Conservation (phyloP, 2,888 invertebrate genomes). For the Meteorus cinctellus region DNA sequence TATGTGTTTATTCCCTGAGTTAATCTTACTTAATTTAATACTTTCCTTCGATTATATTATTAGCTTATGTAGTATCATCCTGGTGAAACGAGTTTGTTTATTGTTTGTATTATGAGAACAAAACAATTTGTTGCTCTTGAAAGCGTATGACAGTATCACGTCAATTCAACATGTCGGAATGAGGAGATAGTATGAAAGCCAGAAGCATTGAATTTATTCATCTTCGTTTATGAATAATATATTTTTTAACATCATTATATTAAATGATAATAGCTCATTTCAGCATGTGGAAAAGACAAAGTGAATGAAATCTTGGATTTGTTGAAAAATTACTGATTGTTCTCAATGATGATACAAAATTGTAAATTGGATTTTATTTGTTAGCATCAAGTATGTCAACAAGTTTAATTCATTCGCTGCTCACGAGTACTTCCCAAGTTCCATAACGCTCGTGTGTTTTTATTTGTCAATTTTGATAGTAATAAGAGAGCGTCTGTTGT, state of each 20-base stretch:
- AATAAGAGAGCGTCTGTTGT: neutral
- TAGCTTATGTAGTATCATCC: too few relatives aligned
- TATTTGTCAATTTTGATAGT: neutral
- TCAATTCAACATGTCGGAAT: too few relatives aligned
- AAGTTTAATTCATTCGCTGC: neutral
- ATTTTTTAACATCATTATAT: too few relatives aligned
- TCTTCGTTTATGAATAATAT: too few relatives aligned
- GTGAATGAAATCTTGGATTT: too few relatives aligned
- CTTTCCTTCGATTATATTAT: too few relatives aligned
- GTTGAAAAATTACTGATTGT: neutral
- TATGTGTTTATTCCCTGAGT: constrained; percentile 2
- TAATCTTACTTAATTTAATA: too few relatives aligned
- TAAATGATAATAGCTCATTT: too few relatives aligned
- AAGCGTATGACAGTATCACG: constrained; percentile 9
- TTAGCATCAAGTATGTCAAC: neutral
- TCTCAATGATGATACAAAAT: neutral
- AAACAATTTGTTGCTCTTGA: constrained; percentile 12
- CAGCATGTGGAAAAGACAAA: too few relatives aligned
- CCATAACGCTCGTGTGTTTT: neutral
- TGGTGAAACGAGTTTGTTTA: neutral
- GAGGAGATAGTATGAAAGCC: too few relatives aligned
- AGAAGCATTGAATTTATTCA: too few relatives aligned
- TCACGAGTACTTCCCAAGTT: neutral
- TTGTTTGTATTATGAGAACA: neutral
- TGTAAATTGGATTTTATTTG: neutral